These are phyloP conservation scores for Neodiprion fabricii DNA, from an alignment of 1,140 invertebrate genomes.

Conservation along the genomic window DNA sequence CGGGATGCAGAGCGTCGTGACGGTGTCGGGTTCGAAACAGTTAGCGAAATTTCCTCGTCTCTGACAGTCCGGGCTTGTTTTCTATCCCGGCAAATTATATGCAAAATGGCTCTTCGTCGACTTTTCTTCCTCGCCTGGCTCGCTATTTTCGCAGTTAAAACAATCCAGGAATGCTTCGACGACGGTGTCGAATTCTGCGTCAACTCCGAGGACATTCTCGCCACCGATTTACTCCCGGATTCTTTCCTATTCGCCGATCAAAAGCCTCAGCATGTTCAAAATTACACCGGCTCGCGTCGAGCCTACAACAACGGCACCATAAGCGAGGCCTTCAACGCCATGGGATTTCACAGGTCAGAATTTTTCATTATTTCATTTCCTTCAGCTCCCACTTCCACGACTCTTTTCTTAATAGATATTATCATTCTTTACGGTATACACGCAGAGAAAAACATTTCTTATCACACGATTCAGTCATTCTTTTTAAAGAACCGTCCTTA, in stretches of 20 bases:
- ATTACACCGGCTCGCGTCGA: constrained; percentile 14
- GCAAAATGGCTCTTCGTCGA: background rate
- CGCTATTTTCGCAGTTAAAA: background rate
- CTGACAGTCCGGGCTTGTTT: background rate
- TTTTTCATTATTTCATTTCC: constrained; percentile 12
- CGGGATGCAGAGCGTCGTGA: background rate
- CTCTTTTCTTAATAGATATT: too few relatives aligned
- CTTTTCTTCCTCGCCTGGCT: too few relatives aligned
- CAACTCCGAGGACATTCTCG: constrained; percentile 68
- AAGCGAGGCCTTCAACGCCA: constrained; percentile 64
- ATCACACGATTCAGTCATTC: constrained; percentile 10
- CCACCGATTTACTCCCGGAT: constrained; percentile 68
- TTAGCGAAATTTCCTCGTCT: background rate
- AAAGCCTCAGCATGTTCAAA: constrained; percentile 17
- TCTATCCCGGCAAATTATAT: background rate
- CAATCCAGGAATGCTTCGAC: constrained; percentile 47
- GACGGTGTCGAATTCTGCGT: constrained; percentile 60
- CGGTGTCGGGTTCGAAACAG: background rate
- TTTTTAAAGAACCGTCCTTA: background rate
- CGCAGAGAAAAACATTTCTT: background rate
- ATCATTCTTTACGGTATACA: too few relatives aligned
- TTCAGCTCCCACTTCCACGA: background rate
- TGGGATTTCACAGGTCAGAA: constrained; percentile 69
- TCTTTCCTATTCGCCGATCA: constrained; percentile 60
- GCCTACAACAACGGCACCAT: constrained; percentile 61